phyloP scores from a whole-genome alignment of 1,140 invertebrate species.

The Grapholita molesta region DNA sequence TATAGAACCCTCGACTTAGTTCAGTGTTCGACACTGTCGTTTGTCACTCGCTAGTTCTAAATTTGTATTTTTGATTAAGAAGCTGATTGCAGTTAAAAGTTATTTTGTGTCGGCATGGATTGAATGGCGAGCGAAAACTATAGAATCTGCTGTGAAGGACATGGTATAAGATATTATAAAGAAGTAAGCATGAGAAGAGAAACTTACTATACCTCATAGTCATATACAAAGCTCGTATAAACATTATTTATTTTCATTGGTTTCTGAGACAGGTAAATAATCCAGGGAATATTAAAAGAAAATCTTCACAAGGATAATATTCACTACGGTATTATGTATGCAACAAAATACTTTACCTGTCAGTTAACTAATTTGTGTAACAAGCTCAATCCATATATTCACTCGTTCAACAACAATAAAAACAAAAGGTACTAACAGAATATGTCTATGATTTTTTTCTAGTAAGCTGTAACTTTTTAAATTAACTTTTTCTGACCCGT shows the following conservation, averaged over 20 bases:
- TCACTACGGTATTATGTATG: too few species aligned
- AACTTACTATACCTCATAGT: too few species aligned
- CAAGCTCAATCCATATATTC: background rate
- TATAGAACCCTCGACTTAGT: slow-evolving; percentile 65
- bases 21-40: slow-evolving; percentile 66
- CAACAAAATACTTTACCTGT: background rate
- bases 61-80: slow-evolving; percentile 38
- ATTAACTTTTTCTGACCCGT: slow-evolving; percentile 5
- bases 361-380: background rate
- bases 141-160: too few species aligned
- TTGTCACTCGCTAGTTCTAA: slow-evolving; percentile 58
- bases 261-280: too few species aligned
- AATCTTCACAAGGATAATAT: too few species aligned
- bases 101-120: background rate
- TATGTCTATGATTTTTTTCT: background rate
- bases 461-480: background rate
- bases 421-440: background rate
- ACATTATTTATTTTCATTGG: too few species aligned
- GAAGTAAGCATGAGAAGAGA: too few species aligned
- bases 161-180: too few species aligned
- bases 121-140: background rate
- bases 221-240: too few species aligned
- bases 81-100: background rate
- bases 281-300: too few species aligned
- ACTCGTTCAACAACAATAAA: background rate